A percentile compares a stretch with the other conserved stretches of the same genome.
These are phyloP conservation scores for Crocallis elinguaria DNA, from an alignment of 2,888 invertebrate genomes.

Conservation along the genomic window DNA sequence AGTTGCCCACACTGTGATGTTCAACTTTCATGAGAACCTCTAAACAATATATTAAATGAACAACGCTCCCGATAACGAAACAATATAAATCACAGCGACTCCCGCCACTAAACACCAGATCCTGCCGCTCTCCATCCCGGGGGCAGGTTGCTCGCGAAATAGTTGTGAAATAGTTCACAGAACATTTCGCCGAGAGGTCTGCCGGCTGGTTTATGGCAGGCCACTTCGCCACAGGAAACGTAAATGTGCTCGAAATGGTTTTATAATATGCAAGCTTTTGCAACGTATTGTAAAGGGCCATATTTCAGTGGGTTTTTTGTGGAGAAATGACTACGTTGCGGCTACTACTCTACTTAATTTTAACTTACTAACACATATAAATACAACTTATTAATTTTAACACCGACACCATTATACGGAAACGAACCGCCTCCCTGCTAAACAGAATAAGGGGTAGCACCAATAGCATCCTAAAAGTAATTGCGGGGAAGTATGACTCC, in stretches of 20 bases:
- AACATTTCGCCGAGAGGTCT: constrained; percentile 49
- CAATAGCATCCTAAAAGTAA: too few relatives aligned
- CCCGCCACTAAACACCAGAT: constrained; percentile 2
- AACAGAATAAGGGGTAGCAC: too few relatives aligned
- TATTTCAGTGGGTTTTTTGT: not conserved
- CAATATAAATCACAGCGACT: not conserved
- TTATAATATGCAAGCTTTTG: constrained; percentile 20
- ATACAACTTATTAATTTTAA: too few relatives aligned
- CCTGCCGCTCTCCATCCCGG: not conserved
- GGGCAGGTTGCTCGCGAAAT: constrained; percentile 33
- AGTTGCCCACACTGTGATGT: too few relatives aligned
- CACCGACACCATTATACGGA: too few relatives aligned
- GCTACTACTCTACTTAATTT: too few relatives aligned
- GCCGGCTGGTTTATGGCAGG: constrained; percentile 51
- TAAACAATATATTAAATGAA: not conserved
- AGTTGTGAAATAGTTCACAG: too few relatives aligned
- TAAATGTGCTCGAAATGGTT: constrained; percentile 25
- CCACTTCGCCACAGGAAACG: constrained; percentile 39
- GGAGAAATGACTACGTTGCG: too few relatives aligned
- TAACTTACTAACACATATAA: too few relatives aligned
- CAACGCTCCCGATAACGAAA: not conserved
- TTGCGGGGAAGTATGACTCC: too few relatives aligned
- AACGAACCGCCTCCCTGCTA: too few relatives aligned
- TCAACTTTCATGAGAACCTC: too few relatives aligned
- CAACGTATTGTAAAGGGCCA: not conserved